Evolutionary conservation across 1,140 invertebrate species (phyloP).

Genomic region (Heliothis subflexa): DNA sequence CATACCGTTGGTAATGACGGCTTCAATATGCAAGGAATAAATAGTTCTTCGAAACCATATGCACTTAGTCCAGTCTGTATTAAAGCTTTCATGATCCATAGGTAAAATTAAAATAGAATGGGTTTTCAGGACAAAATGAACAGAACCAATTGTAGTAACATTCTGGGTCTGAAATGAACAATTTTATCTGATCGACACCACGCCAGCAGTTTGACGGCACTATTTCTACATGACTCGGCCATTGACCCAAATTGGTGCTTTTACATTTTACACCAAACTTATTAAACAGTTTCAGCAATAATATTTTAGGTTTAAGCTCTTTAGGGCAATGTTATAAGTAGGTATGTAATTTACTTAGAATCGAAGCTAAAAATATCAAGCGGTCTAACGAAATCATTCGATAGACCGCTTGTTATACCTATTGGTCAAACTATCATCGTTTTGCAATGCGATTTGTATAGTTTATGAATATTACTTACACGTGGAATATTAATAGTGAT

Average conservation of each 20-base stretch:
- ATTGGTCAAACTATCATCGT: neutral
- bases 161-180: conserved; percentile 33
- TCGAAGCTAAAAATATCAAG: conserved; percentile 9
- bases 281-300: conserved; percentile 9
- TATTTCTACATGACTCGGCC: conserved; percentile 45
- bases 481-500: neutral
- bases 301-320: conserved; percentile 3
- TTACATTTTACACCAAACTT: conserved; percentile 22
- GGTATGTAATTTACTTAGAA: conserved; percentile 3
- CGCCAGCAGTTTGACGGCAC: conserved; percentile 31
- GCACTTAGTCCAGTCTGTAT: neutral
- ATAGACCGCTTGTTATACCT: too few species aligned
- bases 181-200: conserved; percentile 41
- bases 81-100: neutral
- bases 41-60: conserved; percentile 6
- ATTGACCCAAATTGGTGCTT: conserved; percentile 44
- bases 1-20: conserved; percentile 13
- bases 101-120: neutral
- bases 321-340: neutral
- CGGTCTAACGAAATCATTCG: neutral
- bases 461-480: neutral
- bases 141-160: neutral
- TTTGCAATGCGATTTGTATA: neutral
- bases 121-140: neutral
- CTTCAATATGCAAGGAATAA: neutral